A percentile compares a stretch with the other conserved stretches of the same genome.
Evolutionary conservation across 2,797 vertebrate species (phyloP).

Genomic region (Thamnophis elegans): DNA sequence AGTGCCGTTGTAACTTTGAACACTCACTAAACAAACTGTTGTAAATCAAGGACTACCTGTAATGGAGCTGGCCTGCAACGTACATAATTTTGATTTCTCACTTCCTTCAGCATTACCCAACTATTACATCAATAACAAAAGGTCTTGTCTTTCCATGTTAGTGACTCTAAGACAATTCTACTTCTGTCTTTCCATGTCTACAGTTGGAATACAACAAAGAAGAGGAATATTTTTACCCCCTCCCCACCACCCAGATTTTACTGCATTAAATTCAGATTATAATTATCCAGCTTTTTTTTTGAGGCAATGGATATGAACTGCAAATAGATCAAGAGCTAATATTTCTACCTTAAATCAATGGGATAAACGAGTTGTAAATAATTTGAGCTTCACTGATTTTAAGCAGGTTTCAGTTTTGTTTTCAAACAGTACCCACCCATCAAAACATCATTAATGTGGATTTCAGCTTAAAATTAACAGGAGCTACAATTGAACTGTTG

Average conservation of each 20-base stretch:
- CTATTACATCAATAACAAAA: background rate
- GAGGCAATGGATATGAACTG: background rate
- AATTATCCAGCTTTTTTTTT: background rate
- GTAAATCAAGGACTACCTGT: background rate
- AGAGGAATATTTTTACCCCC: background rate
- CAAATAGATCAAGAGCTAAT: background rate
- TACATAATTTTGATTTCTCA: background rate
- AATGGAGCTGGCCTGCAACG: background rate
- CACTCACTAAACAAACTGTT: background rate
- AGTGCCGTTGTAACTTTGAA: background rate
- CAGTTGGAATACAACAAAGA: background rate
- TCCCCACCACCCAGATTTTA: background rate
- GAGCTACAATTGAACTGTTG: background rate
- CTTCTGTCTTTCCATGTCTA: background rate
- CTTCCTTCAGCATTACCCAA: background rate
- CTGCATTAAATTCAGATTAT: background rate
- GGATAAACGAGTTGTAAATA: background rate
- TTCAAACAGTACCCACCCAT: background rate
- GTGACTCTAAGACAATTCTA: background rate
- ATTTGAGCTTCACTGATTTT: background rate
- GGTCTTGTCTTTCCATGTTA: background rate
- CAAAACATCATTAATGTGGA: background rate
- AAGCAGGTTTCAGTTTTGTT: background rate
- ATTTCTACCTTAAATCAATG: background rate
- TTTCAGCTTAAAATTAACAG: background rate